These are phyloP conservation scores for Thinocorus orbignyianus DNA, from an alignment of 2,113 vertebrate genomes.

Conservation along the genomic window DNA sequence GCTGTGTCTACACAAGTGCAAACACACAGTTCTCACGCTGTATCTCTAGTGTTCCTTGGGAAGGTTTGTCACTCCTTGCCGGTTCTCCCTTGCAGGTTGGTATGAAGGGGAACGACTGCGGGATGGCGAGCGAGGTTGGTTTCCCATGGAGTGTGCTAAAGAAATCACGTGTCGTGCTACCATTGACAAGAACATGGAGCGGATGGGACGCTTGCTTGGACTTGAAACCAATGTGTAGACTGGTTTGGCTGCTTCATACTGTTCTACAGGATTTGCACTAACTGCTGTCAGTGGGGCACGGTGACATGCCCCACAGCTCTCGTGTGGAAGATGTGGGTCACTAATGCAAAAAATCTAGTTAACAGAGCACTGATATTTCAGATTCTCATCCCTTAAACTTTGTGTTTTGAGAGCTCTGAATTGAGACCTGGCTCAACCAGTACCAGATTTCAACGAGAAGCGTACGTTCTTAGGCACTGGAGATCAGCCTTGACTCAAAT, in stretches of 20 bases:
- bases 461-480: not conserved
- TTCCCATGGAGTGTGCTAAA: slow-evolving; percentile 87
- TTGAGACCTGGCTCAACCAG: not conserved
- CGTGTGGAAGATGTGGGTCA: rapidly evolving
- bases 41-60: rapidly evolving
- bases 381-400: rapidly evolving
- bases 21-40: not conserved
- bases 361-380: not conserved
- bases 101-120: slow-evolving; percentile 91
- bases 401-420: not conserved
- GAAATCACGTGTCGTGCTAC: slow-evolving; percentile 91
- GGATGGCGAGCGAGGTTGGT: slow-evolving; percentile 92
- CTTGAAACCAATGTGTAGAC: slow-evolving; percentile 92
- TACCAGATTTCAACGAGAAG: not conserved
- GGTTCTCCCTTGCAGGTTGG: slow-evolving; percentile 82
- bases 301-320: not conserved
- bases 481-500: not conserved
- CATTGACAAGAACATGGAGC: slow-evolving; percentile 92
- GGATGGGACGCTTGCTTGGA: slow-evolving; percentile 93
- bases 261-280: slow-evolving; percentile 24
- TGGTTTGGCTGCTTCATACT: rapidly evolving
- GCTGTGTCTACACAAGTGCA: not conserved
- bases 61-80: not conserved
- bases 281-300: not conserved
- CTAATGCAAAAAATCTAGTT: not conserved